Evolutionary conservation across 2,888 invertebrate species (phyloP).

Genomic region (Watsonalla binaria): DNA sequence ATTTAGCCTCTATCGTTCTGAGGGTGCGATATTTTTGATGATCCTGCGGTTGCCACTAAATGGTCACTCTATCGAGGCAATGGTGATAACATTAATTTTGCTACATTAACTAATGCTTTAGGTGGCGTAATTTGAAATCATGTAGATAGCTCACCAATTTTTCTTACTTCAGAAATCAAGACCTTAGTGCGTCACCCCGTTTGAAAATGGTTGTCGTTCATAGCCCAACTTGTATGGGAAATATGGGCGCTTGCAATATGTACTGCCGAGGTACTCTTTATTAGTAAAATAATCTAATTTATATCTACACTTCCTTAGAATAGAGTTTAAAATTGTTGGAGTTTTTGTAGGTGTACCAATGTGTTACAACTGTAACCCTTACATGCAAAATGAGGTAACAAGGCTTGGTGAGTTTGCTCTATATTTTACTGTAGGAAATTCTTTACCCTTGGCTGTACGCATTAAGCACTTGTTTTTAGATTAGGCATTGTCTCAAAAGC

Average conservation of each 20-base stretch:
- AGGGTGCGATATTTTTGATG: too few relatives aligned
- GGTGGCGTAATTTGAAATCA: too few relatives aligned
- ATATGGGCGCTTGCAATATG: slow-evolving; percentile 39
- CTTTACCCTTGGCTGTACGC: neutral
- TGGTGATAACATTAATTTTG: too few relatives aligned
- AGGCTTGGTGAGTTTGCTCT: slow-evolving; percentile 61
- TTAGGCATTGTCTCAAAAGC: too few relatives aligned
- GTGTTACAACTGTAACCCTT: slow-evolving; percentile 34
- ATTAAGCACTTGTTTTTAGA: too few relatives aligned
- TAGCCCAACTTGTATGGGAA: slow-evolving; percentile 42
- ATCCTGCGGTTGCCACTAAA: too few relatives aligned
- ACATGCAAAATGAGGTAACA: slow-evolving; percentile 40
- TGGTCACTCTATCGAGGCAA: too few relatives aligned
- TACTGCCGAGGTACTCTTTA: slow-evolving; percentile 49
- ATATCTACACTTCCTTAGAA: neutral
- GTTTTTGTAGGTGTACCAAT: slow-evolving; percentile 48
- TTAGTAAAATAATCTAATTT: neutral
- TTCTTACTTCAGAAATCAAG: slow-evolving; percentile 59
- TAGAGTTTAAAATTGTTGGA: slow-evolving; percentile 1
- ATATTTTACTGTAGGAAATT: neutral
- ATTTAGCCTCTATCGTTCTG: too few relatives aligned
- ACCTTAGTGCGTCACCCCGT: slow-evolving; percentile 29
- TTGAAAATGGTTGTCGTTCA: slow-evolving; percentile 67
- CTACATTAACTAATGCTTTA: too few relatives aligned
- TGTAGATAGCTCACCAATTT: slow-evolving; percentile 49